A percentile compares a stretch with the other conserved stretches of the same genome.
phyloP scores from a whole-genome alignment of 2,888 invertebrate genomes.

The Heteromurus nitidus region DNA sequence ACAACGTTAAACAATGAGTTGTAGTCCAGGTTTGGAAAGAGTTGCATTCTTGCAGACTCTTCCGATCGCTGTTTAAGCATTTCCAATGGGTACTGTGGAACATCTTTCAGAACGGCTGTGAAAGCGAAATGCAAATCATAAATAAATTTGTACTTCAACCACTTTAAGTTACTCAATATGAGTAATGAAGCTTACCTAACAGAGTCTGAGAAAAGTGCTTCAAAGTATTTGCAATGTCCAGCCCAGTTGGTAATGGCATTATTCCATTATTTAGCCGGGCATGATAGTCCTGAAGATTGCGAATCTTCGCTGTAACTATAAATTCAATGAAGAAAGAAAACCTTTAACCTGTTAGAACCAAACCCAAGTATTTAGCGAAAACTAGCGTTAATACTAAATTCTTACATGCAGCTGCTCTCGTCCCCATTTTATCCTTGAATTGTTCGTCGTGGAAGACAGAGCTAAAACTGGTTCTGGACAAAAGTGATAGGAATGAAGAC shows the following conservation, averaged over 20 bases:
- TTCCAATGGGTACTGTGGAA: slow-evolving; percentile 92
- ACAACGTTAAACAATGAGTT: slow-evolving; percentile 95
- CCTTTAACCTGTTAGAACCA: too few species aligned
- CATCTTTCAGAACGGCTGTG: slow-evolving; percentile 96
- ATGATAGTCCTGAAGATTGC: slow-evolving; percentile 97
- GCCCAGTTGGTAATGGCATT: slow-evolving; percentile 93
- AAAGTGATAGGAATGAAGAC: slow-evolving; percentile 46
- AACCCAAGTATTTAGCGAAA: too few species aligned
- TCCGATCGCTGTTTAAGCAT: slow-evolving; percentile 91
- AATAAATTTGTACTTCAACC: background rate
- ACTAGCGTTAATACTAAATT: too few species aligned
- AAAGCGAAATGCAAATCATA: too few species aligned
- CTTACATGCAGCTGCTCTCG: slow-evolving; percentile 95
- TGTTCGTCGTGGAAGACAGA: slow-evolving; percentile 41
- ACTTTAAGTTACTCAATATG: background rate
- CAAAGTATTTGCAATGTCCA: slow-evolving; percentile 97
- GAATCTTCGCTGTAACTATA: slow-evolving; percentile 98
- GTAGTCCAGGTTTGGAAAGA: slow-evolving; percentile 98
- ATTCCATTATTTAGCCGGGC: slow-evolving; percentile 92
- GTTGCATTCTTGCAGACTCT: slow-evolving; percentile 89
- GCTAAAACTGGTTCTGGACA: slow-evolving; percentile 51
- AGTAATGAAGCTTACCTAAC: slow-evolving; percentile 84
- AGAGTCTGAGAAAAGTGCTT: slow-evolving; percentile 98
- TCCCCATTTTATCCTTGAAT: slow-evolving; percentile 85
- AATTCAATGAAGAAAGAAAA: too few species aligned